These are phyloP conservation scores for Melieria omissa DNA, from an alignment of 2,888 invertebrate species.

Conservation along the genomic window DNA sequence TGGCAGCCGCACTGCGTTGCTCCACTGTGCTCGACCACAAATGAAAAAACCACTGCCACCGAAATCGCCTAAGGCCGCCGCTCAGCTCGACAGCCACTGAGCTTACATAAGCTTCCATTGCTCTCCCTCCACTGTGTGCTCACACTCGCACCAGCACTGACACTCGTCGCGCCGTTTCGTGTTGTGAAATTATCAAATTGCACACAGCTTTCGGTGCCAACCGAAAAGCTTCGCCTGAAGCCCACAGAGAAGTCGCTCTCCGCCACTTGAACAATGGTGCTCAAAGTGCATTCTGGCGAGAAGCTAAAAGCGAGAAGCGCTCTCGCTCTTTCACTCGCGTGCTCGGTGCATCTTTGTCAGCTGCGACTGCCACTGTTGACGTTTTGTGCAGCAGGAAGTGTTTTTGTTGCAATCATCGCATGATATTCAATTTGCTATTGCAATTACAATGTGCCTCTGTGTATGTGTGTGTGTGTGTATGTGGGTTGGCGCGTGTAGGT, in stretches of 20 bases:
- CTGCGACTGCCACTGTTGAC: neutral
- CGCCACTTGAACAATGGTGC: no score
- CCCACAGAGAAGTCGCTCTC: no score
- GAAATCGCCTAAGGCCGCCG: slow-evolving; percentile 53
- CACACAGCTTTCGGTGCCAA: no score
- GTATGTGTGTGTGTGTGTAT: neutral
- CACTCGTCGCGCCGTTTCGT: no score
- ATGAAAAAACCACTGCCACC: slow-evolving; percentile 45
- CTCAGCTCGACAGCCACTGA: slow-evolving; percentile 52
- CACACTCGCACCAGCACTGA: no score
- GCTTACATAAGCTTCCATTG: no score
- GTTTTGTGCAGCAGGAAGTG: slow-evolving; percentile 44
- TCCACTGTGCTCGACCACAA: no score
- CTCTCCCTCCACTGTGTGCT: no score
- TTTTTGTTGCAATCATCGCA: slow-evolving; percentile 32
- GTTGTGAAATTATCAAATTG: no score
- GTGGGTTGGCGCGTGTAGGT: neutral
- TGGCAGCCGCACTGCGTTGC: no score
- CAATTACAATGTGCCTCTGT: neutral
- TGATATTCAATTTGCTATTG: neutral
- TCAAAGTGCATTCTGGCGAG: no score
- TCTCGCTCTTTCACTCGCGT: neutral
- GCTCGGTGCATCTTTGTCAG: neutral
- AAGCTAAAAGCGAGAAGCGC: neutral
- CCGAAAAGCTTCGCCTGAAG: no score